phyloP scores from a whole-genome alignment of 2,797 vertebrate genomes.

The Acipenser transmontanus region DNA sequence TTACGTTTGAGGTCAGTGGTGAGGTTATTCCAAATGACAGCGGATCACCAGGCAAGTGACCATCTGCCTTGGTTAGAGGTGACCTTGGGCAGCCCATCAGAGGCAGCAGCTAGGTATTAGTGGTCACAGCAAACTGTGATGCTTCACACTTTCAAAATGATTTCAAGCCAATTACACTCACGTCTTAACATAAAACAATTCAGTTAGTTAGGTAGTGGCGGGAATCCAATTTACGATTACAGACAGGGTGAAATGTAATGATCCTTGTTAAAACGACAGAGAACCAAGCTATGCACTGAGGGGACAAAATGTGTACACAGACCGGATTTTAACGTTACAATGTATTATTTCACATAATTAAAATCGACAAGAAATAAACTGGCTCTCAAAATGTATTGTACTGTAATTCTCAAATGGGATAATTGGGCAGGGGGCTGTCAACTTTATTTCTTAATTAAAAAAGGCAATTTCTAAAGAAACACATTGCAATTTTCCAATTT shows the following conservation, averaged over 20 bases:
- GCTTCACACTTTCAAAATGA: slow-evolving; percentile 23
- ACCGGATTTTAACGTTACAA: too few species aligned
- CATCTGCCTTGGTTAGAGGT: slow-evolving; percentile 41
- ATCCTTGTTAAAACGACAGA: too few species aligned
- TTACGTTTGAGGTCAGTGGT: background rate
- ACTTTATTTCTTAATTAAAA: too few species aligned
- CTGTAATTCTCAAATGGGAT: too few species aligned
- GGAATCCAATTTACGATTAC: slow-evolving; percentile 21
- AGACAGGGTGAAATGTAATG: background rate
- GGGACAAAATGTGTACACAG: too few species aligned
- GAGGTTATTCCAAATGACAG: slow-evolving; percentile 21
- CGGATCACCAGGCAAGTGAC: slow-evolving; percentile 33
- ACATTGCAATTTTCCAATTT: too few species aligned
- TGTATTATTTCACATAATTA: too few species aligned
- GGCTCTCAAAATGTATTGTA: too few species aligned
- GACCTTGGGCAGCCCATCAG: slow-evolving; percentile 28
- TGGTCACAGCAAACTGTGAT: slow-evolving; percentile 27
- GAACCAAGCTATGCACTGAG: too few species aligned
- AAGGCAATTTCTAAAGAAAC: too few species aligned
- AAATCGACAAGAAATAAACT: too few species aligned
- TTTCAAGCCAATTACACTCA: slow-evolving; percentile 48
- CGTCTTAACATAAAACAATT: slow-evolving; percentile 10
- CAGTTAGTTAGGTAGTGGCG: background rate
- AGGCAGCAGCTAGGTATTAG: slow-evolving; percentile 31
- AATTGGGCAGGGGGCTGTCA: too few species aligned